These are phyloP conservation scores for Lanistes nyassanus DNA, from an alignment of 1,140 invertebrate species.

Conservation along the genomic window DNA sequence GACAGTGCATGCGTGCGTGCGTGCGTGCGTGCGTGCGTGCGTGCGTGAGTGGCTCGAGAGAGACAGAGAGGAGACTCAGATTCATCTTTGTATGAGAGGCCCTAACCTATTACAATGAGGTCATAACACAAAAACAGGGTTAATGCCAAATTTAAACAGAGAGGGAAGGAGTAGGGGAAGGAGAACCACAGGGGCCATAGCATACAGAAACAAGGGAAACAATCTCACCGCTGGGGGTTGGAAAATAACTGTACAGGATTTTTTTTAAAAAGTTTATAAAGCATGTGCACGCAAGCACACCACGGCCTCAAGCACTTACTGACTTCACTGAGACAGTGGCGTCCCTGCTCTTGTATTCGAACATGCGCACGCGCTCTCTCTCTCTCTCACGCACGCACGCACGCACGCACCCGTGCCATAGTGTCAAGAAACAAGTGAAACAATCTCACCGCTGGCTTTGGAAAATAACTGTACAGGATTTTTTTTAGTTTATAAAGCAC, in stretches of 20 bases:
- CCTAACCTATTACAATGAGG: no score
- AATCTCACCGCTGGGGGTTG: no score
- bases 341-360: no score
- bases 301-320: no score
- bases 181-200: background rate
- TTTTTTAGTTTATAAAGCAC: no score
- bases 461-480: no score
- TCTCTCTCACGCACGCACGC: conserved; percentile 1
- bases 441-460: no score
- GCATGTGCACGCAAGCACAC: no score
- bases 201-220: no score
- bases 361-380: background rate
- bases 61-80: background rate
- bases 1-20: background rate
- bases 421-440: background rate
- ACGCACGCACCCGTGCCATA: background rate
- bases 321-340: no score
- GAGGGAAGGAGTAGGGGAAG: background rate
- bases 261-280: no score
- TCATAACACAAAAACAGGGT: background rate
- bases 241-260: no score
- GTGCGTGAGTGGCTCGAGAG: background rate
- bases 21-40: conserved; percentile 8
- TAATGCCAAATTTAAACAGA: background rate
- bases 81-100: background rate